A percentile compares a stretch with the other conserved stretches of the same genome.
Evolutionary conservation across 2,113 vertebrate genomes (phyloP).

Genomic region (Clarias gariepinus): DNA sequence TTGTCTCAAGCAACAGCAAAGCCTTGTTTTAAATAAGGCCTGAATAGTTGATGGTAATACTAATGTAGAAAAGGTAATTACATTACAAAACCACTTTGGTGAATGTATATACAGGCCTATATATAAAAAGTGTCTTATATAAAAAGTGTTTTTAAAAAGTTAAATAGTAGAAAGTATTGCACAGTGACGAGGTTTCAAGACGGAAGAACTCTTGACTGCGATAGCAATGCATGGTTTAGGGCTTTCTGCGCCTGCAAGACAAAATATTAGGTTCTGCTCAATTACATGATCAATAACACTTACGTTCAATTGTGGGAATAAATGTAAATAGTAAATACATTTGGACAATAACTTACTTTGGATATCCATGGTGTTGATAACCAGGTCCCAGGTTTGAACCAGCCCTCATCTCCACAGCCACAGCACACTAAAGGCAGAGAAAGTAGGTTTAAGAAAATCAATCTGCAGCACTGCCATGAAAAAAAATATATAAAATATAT

Average conservation of each 20-base stretch:
- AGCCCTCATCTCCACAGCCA: slow-evolving; percentile 90
- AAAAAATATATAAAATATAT: too few relatives aligned
- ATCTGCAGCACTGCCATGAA: neutral
- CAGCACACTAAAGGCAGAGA: slow-evolving; percentile 78
- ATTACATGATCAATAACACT: neutral
- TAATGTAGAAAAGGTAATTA: slow-evolving; percentile 38
- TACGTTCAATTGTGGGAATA: neutral
- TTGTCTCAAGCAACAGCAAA: neutral
- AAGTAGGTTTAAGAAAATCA: neutral
- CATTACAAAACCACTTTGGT: slow-evolving; percentile 48
- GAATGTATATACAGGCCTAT: slow-evolving; percentile 49
- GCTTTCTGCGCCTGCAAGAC: slow-evolving; percentile 83
- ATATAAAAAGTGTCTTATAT: slow-evolving; percentile 43
- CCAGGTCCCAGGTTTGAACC: slow-evolving; percentile 87
- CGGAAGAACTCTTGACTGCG: slow-evolving; percentile 44
- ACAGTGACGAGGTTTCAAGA: slow-evolving; percentile 48
- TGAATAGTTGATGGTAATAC: slow-evolving; percentile 46
- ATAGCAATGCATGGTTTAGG: slow-evolving; percentile 63
- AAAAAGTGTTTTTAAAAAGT: slow-evolving; percentile 44
- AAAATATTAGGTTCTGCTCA: neutral
- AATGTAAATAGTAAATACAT: neutral
- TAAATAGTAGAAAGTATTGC: slow-evolving; percentile 57
- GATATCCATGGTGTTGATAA: slow-evolving; percentile 83
- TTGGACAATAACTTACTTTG: slow-evolving; percentile 81
- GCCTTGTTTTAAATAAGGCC: slow-evolving; percentile 41